phyloP scores from a whole-genome alignment of 2,888 invertebrate species.

The Diaperis boleti region DNA sequence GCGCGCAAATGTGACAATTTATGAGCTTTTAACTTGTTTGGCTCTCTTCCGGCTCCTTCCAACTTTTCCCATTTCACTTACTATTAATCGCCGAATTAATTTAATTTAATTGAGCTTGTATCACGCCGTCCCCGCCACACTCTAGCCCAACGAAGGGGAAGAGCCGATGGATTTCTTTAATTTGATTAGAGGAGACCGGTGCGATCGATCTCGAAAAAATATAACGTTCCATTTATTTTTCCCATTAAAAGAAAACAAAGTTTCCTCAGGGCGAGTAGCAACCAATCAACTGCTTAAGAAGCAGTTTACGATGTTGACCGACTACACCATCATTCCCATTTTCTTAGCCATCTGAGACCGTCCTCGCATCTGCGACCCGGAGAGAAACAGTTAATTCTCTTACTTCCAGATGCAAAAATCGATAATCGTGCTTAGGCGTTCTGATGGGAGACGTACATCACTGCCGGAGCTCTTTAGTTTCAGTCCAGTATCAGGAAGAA shows the following conservation, averaged over 20 bases:
- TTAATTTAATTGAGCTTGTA: conserved; percentile 15
- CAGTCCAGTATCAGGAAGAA: neutral
- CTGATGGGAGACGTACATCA: conserved; percentile 52
- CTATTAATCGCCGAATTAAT: conserved; percentile 25
- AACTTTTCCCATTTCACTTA: conserved; percentile 16
- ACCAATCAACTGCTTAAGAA: conserved; percentile 49
- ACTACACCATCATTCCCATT: conserved; percentile 49
- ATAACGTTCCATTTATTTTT: conserved; percentile 36
- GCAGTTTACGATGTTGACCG: conserved; percentile 52
- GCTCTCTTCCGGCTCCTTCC: neutral
- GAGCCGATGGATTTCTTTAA: conserved; percentile 22
- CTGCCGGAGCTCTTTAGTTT: conserved; percentile 48
- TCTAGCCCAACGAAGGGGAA: conserved; percentile 8
- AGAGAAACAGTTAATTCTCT: conserved; percentile 11
- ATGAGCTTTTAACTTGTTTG: conserved; percentile 22
- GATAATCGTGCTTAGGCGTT: conserved; percentile 48
- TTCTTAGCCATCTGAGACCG: conserved; percentile 52
- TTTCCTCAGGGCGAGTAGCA: conserved; percentile 43
- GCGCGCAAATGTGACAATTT: conserved; percentile 2
- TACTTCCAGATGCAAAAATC: conserved; percentile 40
- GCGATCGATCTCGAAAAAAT: conserved; percentile 13
- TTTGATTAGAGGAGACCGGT: conserved; percentile 19
- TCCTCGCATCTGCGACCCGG: conserved; percentile 46
- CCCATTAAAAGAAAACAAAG: conserved; percentile 46
- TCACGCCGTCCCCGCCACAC: neutral